phyloP scores from a whole-genome alignment of 2,888 invertebrate genomes.

The Drosophila merina region DNA sequence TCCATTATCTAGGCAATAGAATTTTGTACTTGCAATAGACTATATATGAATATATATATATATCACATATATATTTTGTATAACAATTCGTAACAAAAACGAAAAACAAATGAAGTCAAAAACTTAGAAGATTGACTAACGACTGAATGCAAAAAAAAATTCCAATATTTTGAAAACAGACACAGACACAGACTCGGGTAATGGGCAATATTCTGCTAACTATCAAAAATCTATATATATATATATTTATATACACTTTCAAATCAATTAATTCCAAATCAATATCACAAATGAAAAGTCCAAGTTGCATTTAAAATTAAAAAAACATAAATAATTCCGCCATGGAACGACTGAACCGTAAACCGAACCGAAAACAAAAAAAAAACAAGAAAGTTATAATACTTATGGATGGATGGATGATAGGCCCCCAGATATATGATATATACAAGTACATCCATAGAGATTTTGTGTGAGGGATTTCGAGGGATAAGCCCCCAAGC shows the following conservation, averaged over 20 bases:
- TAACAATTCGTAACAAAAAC: constrained; percentile 25
- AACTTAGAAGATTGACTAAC: not conserved
- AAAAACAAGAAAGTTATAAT: not conserved
- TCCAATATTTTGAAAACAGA: constrained; percentile 8
- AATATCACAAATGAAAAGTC: constrained; percentile 16
- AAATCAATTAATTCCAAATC: constrained; percentile 10
- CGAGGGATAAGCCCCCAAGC: not conserved
- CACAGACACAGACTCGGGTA: constrained; percentile 22
- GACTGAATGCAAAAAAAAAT: constrained; percentile 25
- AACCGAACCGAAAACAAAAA: not conserved
- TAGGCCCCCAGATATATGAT: constrained; percentile 2
- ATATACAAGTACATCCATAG: constrained; percentile 2
- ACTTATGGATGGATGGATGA: not conserved
- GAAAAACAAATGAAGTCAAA: constrained; percentile 13
- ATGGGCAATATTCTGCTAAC: constrained; percentile 40
- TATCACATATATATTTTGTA: constrained; percentile 52
- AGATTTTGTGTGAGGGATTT: not conserved
- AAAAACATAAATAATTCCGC: not conserved
- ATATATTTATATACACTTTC: constrained; percentile 10
- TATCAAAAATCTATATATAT: constrained; percentile 21
- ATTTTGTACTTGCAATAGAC: constrained; percentile 54
- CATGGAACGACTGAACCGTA: constrained; percentile 16
- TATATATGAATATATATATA: constrained; percentile 46
- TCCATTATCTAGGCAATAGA: constrained; percentile 33
- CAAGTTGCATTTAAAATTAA: constrained; percentile 38